Evolutionary conservation across 2,888 invertebrate genomes (phyloP), one percentile per base, ranked within the genome.

Genomic region (Spilarctia lutea): DNA sequence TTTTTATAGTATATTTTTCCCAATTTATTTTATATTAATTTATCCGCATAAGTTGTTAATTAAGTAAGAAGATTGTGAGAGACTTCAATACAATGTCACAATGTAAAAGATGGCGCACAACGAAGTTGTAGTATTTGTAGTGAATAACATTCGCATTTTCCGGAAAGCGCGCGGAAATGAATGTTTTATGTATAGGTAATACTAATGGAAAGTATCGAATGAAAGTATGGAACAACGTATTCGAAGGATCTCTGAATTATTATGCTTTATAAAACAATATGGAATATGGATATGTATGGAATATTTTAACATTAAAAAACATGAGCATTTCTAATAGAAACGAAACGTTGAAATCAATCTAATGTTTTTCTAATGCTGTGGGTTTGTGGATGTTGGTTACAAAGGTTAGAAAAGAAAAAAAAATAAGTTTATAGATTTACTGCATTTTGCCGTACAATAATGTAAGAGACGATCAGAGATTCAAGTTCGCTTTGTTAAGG

Each of bases 161-260:
- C 68, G 45, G 60, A 73, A 73, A 63, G 60, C 68, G 73, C n/a
- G 63, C 13, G 63, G 68, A 63, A 68, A 63, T 68, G 56, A 67
- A 60, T n/a, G 27, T 70, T 60, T 3, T 60, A 39, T 45, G 35
- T 39, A 13, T 56, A n/a, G n/a, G n/a, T n/a, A 72, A 72, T 16
- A 27, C 8, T 24, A 24, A 20, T 68, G 42, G 20, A 42, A n/a
- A 27, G 16, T 45, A 67, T 16, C 48, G 20, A 45, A 27, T 42
- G 13, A 42, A 27, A 67, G 18, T 27, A 67, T 27, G 4, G 4
- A n/a, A 24, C 11, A 67, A 42, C 16, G 11, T 24, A n/a, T 42
- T n/a, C 6, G 24, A 52, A 52, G 10, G 52, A 18, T 45, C 10
- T 7, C 16, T 1, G 16, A 8, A 10, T 42, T 42, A 45, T 45